These are phyloP conservation scores for Zaprionus lineosus DNA, from an alignment of 2,888 invertebrate species.

Conservation along the genomic window DNA sequence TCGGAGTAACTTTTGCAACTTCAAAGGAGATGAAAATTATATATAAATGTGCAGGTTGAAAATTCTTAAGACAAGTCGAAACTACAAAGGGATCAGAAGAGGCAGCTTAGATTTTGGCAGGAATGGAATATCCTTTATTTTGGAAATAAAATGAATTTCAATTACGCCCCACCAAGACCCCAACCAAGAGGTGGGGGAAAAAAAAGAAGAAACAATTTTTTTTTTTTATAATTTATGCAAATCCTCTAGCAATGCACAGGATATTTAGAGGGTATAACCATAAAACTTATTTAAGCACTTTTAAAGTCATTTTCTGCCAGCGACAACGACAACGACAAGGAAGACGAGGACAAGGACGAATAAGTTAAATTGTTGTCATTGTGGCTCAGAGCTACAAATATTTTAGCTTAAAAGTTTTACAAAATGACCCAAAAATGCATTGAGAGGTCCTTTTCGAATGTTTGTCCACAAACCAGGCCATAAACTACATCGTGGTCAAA, in stretches of 20 bases:
- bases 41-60: too few species aligned
- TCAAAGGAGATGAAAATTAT: too few species aligned
- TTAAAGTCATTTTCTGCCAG: constrained; percentile 9
- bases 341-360: too few species aligned
- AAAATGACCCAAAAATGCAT: constrained; percentile 55
- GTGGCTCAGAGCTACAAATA: constrained; percentile 8
- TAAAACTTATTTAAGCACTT: constrained; percentile 1
- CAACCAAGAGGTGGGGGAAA: too few species aligned
- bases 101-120: too few species aligned
- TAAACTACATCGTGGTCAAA: constrained; percentile 16
- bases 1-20: too few species aligned
- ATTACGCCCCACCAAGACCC: neutral
- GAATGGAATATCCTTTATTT: too few species aligned
- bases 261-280: neutral
- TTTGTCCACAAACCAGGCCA: constrained; percentile 23
- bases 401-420: constrained; percentile 25
- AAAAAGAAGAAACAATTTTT: too few species aligned
- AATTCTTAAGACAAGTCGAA: too few species aligned
- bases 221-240: constrained; percentile 1
- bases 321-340: too few species aligned
- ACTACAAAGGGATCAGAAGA: too few species aligned
- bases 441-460: constrained; percentile 22
- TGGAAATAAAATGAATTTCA: neutral
- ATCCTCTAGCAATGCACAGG: neutral
- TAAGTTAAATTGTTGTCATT: constrained; percentile 5